phyloP scores from a whole-genome alignment of 2,797 vertebrate genomes.

The Manis javanica region DNA sequence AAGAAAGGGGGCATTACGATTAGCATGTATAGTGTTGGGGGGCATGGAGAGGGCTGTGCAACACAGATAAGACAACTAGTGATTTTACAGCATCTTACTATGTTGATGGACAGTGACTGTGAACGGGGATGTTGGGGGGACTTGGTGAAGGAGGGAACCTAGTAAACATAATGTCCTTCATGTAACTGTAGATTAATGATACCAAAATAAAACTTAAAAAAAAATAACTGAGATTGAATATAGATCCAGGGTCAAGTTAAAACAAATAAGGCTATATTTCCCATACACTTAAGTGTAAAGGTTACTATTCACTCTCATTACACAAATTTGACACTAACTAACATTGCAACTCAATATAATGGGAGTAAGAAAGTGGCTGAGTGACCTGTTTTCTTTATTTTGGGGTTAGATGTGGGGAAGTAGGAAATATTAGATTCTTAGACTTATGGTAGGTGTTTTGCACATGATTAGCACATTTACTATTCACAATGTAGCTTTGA shows the following conservation, averaged over 20 bases:
- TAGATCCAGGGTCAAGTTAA: constrained; percentile 13
- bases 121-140: no score
- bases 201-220: no score
- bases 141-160: no score
- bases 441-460: background rate
- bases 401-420: background rate
- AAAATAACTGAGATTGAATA: background rate
- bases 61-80: no score
- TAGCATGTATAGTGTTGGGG: no score
- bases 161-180: no score
- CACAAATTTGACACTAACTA: background rate
- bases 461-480: background rate
- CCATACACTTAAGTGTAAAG: background rate
- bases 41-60: no score
- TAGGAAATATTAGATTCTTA: background rate
- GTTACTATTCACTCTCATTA: background rate
- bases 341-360: background rate
- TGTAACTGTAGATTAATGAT: no score
- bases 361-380: background rate
- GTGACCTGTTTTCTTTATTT: background rate
- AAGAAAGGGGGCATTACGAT: no score
- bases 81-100: no score
- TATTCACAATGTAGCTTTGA: background rate
- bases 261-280: background rate
- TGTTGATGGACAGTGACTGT: no score